Evolutionary conservation across 2,113 vertebrate genomes (phyloP).

Genomic region (Cisticola juncidis): DNA sequence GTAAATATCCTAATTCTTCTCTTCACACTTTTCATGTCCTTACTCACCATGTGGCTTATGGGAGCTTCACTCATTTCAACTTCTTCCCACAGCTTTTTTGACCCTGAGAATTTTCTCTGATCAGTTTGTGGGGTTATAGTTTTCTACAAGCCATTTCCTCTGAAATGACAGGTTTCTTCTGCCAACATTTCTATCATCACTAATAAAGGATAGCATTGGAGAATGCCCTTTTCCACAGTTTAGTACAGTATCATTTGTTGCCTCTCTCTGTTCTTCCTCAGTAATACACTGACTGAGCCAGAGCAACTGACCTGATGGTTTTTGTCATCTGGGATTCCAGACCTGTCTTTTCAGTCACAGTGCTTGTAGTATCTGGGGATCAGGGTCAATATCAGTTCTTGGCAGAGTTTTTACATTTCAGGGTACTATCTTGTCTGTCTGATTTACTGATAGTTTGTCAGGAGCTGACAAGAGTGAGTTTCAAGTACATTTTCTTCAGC

Average conservation of each 20-base stretch:
- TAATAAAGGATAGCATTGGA: not conserved
- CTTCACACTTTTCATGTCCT: not conserved
- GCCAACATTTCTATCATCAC: slow-evolving; percentile 32
- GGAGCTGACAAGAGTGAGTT: not conserved
- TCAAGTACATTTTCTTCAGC: slow-evolving; percentile 45
- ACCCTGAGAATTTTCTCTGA: slow-evolving; percentile 25
- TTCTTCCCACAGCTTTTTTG: slow-evolving; percentile 13
- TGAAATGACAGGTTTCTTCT: slow-evolving; percentile 29
- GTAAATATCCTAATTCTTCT: not conserved
- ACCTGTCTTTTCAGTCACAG: not conserved
- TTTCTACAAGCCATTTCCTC: slow-evolving; percentile 46
- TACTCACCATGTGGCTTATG: not conserved
- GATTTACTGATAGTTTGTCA: slow-evolving; percentile 43
- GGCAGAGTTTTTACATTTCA: slow-evolving; percentile 5
- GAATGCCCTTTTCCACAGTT: slow-evolving; percentile 3
- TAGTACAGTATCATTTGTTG: not conserved
- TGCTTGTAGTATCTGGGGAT: slow-evolving; percentile 3
- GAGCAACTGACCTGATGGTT: slow-evolving; percentile 31
- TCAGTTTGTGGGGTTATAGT: slow-evolving; percentile 26
- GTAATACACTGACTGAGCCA: not conserved
- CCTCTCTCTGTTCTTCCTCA: not conserved
- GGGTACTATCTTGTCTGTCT: not conserved
- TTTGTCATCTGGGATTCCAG: slow-evolving; percentile 25
- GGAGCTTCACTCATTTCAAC: not conserved
- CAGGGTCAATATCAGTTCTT: not conserved